Base-by-base conservation (phyloP, 1,140 invertebrate genomes). In the Adoxophyes honmai region DNA sequence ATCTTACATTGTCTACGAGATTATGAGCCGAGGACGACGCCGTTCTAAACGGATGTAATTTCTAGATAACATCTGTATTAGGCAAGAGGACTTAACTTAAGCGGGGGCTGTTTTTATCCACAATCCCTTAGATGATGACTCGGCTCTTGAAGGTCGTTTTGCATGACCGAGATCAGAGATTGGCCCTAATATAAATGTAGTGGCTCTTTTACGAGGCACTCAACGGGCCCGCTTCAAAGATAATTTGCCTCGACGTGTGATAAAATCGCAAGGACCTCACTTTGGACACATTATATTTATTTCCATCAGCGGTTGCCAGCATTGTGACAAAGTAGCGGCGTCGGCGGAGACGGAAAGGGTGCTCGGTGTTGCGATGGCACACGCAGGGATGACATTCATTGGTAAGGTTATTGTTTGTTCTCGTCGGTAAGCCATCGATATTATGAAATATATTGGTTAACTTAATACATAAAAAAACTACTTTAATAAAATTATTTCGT, bases 101-200 rank as follows among this genome's bases (percentile, higher is more conserved):
- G 44, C 51, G 16, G 59, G 60, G 64, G 57, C 57, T 69, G 62
- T 66, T 68, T 64, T 73, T 63, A 48, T 48, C 10, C 59, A 61
- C 64, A 70, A 66, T 62, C 64, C 62, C 54, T 67, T 67, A 69
- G 71, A 76, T 69, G 66, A 60, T 52, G 61, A 55, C 62, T 75
- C 52, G 65, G 53, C 66, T 67, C 64, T 72, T 39, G 63, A 72
- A 71, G 69, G 72, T 74, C 68, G 66, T 79, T 81, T 76, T 68
- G 68, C 66, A 75, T 74, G 73, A 70, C 68, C 73, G 67, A 75
- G 74, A 79, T 80, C 64, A 67, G 66, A 65, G 75, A 81, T 78
- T 74, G 75, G 70, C 70, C 72, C 69, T 73, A 75, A 75, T 72
- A 75, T 75, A 78, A 77, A 64, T 69, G 73, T 74, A 75, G 69